These are phyloP conservation scores for Muscidifurax raptorellus DNA, from an alignment of 1,140 invertebrate species.

Conservation along the genomic window DNA sequence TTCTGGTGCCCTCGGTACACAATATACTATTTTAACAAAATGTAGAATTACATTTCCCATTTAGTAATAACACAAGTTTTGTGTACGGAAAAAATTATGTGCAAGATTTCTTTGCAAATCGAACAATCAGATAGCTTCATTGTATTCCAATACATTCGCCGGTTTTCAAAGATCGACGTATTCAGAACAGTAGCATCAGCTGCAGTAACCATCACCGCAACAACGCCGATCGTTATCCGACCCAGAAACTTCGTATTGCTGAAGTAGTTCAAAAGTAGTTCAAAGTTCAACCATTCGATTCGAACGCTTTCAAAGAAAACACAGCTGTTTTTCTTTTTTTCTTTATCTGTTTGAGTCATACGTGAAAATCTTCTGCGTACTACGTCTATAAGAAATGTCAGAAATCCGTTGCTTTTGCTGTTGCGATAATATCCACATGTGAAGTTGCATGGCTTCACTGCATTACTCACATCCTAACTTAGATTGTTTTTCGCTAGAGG, in stretches of 20 bases:
- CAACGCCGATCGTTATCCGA: constrained; percentile 58
- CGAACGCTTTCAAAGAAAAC: constrained; percentile 61
- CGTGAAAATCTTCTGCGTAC: not conserved
- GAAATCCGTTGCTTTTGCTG: not conserved
- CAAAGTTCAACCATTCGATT: constrained; percentile 63
- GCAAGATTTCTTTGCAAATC: not conserved
- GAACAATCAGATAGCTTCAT: not conserved
- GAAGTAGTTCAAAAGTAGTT: constrained; percentile 67
- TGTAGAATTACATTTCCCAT: no score
- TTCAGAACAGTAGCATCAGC: not conserved
- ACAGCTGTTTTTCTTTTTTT: constrained; percentile 47
- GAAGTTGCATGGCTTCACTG: not conserved
- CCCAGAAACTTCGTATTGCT: constrained; percentile 60
- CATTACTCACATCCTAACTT: not conserved
- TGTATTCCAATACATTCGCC: not conserved
- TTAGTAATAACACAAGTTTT: no score
- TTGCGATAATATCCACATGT: not conserved
- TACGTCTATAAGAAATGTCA: not conserved
- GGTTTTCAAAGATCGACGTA: not conserved
- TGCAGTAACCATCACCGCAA: not conserved
- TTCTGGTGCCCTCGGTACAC: no score
- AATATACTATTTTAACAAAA: no score
- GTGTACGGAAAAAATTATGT: no score
- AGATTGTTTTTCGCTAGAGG: constrained; percentile 11
- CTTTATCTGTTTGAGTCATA: not conserved